phyloP scores from a whole-genome alignment of 2,888 invertebrate genomes.

The Caenorhabditis wallacei region DNA sequence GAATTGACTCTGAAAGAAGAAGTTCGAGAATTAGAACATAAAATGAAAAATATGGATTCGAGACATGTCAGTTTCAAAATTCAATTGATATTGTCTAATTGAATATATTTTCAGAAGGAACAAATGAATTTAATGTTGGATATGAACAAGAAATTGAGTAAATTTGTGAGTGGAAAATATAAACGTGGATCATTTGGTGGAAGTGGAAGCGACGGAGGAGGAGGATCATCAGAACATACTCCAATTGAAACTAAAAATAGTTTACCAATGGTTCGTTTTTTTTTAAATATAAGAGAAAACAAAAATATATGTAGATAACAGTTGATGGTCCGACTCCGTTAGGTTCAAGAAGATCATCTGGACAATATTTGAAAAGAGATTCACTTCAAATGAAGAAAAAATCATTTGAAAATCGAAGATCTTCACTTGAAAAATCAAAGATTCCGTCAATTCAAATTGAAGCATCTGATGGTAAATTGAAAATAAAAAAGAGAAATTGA shows the following conservation, averaged over 20 bases:
- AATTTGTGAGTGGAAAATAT: conserved; percentile 28
- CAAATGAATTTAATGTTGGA: conserved; percentile 72
- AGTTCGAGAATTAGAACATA: conserved; percentile 72
- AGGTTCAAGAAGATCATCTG: conserved; percentile 49
- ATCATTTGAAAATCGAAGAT: background rate
- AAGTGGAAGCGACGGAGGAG: conserved; percentile 52
- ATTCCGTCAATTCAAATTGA: conserved; percentile 37
- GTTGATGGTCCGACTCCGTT: conserved; percentile 53
- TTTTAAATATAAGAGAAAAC: too few species aligned
- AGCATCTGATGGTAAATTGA: conserved; percentile 24
- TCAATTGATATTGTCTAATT: background rate
- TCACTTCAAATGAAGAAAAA: conserved; percentile 55
- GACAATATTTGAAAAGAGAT: conserved; percentile 61
- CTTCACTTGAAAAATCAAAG: background rate
- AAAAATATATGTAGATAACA: conserved; percentile 56
- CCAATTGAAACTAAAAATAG: conserved; percentile 10
- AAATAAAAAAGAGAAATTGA: background rate
- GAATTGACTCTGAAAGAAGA: conserved; percentile 73
- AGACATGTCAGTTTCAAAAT: conserved; percentile 69
- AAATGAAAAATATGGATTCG: conserved; percentile 73
- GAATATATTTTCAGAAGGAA: conserved; percentile 65
- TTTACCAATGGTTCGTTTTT: conserved; percentile 12
- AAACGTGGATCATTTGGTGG: conserved; percentile 33
- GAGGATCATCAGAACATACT: conserved; percentile 23
- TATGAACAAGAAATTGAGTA: conserved; percentile 65